Conservation (phyloP, 2,113 vertebrate genomes). For the Gymnorhina tibicen region DNA sequence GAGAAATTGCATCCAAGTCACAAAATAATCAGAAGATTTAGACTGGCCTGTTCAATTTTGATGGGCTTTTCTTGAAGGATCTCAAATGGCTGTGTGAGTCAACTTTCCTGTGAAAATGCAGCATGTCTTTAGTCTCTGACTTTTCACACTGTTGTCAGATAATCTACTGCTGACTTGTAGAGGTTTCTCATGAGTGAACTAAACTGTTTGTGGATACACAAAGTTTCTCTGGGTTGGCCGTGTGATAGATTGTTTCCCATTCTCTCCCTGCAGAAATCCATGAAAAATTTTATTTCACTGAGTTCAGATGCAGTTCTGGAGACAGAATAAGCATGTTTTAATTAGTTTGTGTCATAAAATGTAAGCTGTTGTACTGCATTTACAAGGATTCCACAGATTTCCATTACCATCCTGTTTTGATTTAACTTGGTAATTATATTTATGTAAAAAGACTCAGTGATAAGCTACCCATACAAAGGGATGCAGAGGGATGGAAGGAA, state of each 20-base stretch:
- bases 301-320: neutral
- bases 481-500: neutral
- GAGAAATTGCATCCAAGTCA: neutral
- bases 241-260: neutral
- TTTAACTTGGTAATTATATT: neutral
- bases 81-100: neutral
- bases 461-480: neutral
- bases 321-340: slow-evolving; percentile 19
- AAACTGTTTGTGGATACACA: neutral
- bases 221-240: neutral
- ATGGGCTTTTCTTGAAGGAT: neutral
- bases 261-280: neutral
- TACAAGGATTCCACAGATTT: neutral
- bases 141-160: neutral
- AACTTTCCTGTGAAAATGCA: neutral
- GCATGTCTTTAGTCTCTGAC: neutral
- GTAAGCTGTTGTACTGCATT: slow-evolving; percentile 24
- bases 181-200: neutral
- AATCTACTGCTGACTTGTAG: neutral
- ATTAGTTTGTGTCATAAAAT: slow-evolving; percentile 29
- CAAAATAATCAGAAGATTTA: neutral
- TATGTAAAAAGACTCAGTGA: neutral
- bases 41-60: neutral
- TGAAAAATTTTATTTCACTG: neutral
- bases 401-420: neutral